Conservation (phyloP, 2,113 vertebrate species). For the Bungarus multicinctus region DNA sequence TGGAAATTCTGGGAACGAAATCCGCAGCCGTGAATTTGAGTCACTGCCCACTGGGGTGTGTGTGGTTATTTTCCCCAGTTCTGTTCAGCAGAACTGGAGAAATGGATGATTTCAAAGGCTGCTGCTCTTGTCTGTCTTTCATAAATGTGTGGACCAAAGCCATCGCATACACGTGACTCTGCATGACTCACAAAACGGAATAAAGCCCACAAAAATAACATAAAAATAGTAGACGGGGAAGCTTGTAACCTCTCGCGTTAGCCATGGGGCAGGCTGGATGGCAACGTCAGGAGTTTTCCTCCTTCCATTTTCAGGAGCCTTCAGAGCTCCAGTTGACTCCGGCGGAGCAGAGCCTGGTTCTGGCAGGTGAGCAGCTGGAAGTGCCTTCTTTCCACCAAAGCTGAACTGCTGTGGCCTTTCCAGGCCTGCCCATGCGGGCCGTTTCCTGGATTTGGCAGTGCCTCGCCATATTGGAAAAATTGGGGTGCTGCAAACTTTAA, state of each 20-base stretch:
- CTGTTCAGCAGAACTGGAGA: not conserved
- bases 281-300: not conserved
- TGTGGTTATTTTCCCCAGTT: not conserved
- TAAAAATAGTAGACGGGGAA: not conserved
- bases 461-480: not conserved
- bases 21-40: not conserved
- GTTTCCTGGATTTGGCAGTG: not conserved
- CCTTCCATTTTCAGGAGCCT: not conserved
- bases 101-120: not conserved
- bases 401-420: not conserved
- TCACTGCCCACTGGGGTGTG: too few species aligned
- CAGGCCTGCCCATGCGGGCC: not conserved
- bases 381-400: not conserved
- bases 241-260: not conserved
- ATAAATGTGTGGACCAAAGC: not conserved
- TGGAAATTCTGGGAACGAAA: not conserved
- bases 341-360: conserved; percentile 51
- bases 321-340: not conserved
- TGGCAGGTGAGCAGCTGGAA: conserved; percentile 39
- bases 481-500: not conserved
- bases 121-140: not conserved
- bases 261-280: not conserved
- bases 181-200: not conserved
- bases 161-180: too few species aligned
- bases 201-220: not conserved